These are phyloP conservation scores for Chionis minor DNA, from an alignment of 2,113 vertebrate genomes.

Conservation along the genomic window DNA sequence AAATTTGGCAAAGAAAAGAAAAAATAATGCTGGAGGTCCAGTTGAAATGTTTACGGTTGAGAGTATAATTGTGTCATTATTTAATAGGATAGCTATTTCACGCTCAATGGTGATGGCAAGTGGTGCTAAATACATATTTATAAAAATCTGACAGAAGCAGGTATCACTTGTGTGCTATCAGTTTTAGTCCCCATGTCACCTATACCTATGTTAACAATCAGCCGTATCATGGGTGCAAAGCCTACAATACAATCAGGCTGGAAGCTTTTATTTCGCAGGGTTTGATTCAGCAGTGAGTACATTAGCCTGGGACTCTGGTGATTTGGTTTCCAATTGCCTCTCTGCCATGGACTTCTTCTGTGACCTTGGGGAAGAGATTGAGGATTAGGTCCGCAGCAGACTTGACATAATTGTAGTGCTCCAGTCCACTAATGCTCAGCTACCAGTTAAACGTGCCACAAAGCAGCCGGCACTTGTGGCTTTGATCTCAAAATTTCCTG, in stretches of 20 bases:
- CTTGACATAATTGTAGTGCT: neutral
- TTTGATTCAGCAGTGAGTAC: neutral
- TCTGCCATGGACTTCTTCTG: neutral
- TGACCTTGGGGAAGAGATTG: conserved; percentile 36
- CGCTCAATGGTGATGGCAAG: neutral
- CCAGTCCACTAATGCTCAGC: neutral
- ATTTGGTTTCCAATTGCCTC: neutral
- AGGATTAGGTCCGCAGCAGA: neutral
- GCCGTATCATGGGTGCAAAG: fast-evolving
- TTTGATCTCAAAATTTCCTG: conserved; percentile 20
- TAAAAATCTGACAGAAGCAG: conserved; percentile 19
- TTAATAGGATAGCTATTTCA: neutral
- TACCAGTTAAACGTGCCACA: neutral
- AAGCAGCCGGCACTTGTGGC: neutral
- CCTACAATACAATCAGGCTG: neutral
- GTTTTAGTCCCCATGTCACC: neutral
- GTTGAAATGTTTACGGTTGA: neutral
- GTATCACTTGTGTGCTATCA: neutral
- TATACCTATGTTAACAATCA: neutral
- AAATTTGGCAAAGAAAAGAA: neutral
- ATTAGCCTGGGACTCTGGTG: neutral
- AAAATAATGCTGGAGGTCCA: neutral
- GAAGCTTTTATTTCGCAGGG: neutral
- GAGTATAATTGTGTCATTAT: neutral
- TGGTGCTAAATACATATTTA: neutral